phyloP scores from a whole-genome alignment of 1,140 invertebrate genomes.

The Tetramorium parvispinum region DNA sequence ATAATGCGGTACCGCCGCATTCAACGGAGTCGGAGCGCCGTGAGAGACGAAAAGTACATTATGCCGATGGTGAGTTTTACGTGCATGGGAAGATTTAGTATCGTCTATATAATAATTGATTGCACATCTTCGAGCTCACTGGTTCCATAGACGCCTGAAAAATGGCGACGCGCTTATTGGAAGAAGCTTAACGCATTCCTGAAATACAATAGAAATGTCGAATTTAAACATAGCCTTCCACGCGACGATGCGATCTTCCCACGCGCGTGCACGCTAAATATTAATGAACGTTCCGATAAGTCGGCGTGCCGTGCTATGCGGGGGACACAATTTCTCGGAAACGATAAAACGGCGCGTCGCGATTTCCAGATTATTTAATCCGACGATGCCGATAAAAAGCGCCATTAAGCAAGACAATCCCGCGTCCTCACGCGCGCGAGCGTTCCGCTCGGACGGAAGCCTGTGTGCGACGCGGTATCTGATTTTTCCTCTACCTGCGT shows the following conservation, averaged over 20 bases:
- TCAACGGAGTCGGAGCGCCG: conserved; percentile 13
- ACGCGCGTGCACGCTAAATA: neutral
- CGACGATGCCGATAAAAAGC: conserved; percentile 27
- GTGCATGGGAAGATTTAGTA: conserved; percentile 35
- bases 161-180: conserved; percentile 30
- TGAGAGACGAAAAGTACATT: conserved; percentile 4
- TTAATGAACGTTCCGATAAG: conserved; percentile 25
- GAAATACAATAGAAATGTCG: neutral
- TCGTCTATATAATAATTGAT: conserved; percentile 47
- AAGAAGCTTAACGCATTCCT: neutral
- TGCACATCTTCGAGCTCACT: conserved; percentile 35
- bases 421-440: neutral
- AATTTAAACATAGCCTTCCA: conserved; percentile 20
- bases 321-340: neutral
- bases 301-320: neutral
- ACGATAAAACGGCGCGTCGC: neutral
- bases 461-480: conserved; percentile 43
- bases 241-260: neutral
- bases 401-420: conserved; percentile 37
- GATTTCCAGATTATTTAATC: conserved; percentile 53
- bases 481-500: conserved; percentile 48
- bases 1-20: conserved; percentile 1
- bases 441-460: conserved; percentile 26
- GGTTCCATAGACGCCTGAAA: conserved; percentile 33
- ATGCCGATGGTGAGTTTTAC: conserved; percentile 11